A percentile compares a stretch with the other conserved stretches of the same genome.
Evolutionary conservation across 2,888 invertebrate genomes (phyloP).

Genomic region (Torymus tubicola): DNA sequence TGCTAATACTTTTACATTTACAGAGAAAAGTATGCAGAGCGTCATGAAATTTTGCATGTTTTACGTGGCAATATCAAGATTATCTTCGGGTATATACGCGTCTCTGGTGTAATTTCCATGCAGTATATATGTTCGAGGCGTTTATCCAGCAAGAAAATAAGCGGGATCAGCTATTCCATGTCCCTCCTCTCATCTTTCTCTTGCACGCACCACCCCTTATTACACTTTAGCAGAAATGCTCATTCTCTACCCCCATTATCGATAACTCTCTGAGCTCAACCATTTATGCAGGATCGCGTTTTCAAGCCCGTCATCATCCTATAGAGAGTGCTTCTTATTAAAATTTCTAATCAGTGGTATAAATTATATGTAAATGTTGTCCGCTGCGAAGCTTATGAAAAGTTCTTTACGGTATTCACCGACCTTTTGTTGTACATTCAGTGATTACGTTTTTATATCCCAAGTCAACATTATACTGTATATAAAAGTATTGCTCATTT

Average conservation of each 20-base stretch:
- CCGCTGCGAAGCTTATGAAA: background rate
- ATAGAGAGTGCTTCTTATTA: conserved; percentile 75
- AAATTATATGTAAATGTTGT: conserved; percentile 22
- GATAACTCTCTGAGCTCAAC: conserved; percentile 62
- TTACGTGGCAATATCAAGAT: background rate
- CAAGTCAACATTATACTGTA: too few relatives aligned
- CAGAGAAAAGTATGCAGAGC: too few relatives aligned
- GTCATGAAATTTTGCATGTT: background rate
- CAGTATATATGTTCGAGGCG: background rate
- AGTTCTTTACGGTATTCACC: conserved; percentile 42
- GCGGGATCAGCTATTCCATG: conserved; percentile 62
- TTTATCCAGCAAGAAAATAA: conserved; percentile 61
- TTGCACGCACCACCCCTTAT: background rate
- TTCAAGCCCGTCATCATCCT: conserved; percentile 7
- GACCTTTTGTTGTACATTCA: background rate
- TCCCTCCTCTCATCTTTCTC: conserved; percentile 29
- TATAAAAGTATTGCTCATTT: too few relatives aligned
- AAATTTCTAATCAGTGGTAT: conserved; percentile 77
- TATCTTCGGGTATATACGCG: conserved; percentile 37
- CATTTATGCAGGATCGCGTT: conserved; percentile 65
- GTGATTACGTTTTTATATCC: too few relatives aligned
- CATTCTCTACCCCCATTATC: conserved; percentile 59
- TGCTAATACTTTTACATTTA: too few relatives aligned
- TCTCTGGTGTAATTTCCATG: conserved; percentile 58
- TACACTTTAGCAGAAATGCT: background rate